A percentile compares a stretch with the other conserved stretches of the same genome.
phyloP scores from a whole-genome alignment of 2,888 invertebrate genomes.

The Teleiodes luculella region DNA sequence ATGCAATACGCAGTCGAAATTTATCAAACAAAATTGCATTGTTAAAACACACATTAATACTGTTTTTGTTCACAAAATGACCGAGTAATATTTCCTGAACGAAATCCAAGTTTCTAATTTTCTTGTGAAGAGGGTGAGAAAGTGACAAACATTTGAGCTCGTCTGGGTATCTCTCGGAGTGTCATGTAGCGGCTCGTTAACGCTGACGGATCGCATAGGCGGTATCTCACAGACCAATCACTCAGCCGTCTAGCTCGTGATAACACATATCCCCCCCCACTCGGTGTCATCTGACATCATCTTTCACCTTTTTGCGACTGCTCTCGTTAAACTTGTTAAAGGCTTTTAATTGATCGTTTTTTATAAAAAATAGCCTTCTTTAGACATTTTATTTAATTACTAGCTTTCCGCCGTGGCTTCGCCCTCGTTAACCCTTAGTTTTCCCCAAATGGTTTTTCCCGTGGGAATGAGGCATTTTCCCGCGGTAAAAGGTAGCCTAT shows the following conservation, averaged over 20 bases:
- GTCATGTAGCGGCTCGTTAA: conserved; percentile 45
- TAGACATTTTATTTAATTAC: no score
- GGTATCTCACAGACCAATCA: conserved; percentile 29
- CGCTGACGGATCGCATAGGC: conserved; percentile 50
- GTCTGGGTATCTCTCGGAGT: conserved; percentile 44
- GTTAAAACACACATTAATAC: no score
- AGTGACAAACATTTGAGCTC: no score
- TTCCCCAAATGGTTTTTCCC: no score
- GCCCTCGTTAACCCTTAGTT: no score
- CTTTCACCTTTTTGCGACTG: background rate
- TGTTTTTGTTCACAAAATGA: no score
- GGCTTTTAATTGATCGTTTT: no score
- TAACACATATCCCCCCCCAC: background rate
- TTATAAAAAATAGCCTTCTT: background rate
- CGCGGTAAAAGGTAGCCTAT: no score
- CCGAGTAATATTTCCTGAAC: conserved; percentile 29
- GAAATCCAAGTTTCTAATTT: conserved; percentile 37
- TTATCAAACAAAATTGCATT: no score
- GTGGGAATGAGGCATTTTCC: no score
- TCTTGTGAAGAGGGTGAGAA: conserved; percentile 39
- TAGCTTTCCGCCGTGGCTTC: no score
- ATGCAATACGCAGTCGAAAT: no score
- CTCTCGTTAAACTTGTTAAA: background rate
- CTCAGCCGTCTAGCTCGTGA: conserved; percentile 23
- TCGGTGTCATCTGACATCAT: conserved; percentile 22